These are phyloP conservation scores for Patella caerulea DNA, from an alignment of 2,888 invertebrate species.

Conservation along the genomic window DNA sequence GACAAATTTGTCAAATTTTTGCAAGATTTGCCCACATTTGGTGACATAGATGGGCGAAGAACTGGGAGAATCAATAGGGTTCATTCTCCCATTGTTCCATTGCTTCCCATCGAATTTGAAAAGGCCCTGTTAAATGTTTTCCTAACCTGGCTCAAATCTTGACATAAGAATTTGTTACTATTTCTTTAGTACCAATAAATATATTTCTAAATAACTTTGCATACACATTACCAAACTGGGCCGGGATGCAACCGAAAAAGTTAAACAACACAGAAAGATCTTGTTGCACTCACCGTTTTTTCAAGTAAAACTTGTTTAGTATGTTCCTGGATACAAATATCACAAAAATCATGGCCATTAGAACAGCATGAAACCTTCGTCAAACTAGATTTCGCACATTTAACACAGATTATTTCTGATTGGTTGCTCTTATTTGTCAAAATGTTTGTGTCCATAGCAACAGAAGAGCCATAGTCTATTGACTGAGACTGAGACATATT, in stretches of 20 bases:
- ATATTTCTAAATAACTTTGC: too few relatives aligned
- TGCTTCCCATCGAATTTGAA: too few relatives aligned
- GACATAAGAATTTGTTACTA: too few relatives aligned
- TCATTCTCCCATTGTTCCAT: too few relatives aligned
- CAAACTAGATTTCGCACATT: background rate
- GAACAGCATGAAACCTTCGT: constrained; percentile 48
- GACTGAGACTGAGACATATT: background rate
- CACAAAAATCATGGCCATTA: constrained; percentile 59
- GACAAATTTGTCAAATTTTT: too few relatives aligned
- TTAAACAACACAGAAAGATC: background rate
- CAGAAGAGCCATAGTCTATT: background rate
- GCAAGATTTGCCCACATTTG: too few relatives aligned
- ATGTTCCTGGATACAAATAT: constrained; percentile 55
- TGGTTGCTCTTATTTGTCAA: background rate
- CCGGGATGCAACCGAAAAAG: background rate
- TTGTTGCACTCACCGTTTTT: background rate
- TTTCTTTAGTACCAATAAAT: too few relatives aligned
- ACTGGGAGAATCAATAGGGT: too few relatives aligned
- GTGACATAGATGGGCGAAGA: too few relatives aligned
- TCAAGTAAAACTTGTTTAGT: background rate
- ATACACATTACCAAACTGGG: too few relatives aligned
- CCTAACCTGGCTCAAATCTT: too few relatives aligned
- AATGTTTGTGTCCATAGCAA: background rate
- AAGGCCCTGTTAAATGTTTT: too few relatives aligned
- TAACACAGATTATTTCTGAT: background rate